Base-by-base conservation (phyloP, 2,888 invertebrate genomes). In the Drosophila quinaria region DNA sequence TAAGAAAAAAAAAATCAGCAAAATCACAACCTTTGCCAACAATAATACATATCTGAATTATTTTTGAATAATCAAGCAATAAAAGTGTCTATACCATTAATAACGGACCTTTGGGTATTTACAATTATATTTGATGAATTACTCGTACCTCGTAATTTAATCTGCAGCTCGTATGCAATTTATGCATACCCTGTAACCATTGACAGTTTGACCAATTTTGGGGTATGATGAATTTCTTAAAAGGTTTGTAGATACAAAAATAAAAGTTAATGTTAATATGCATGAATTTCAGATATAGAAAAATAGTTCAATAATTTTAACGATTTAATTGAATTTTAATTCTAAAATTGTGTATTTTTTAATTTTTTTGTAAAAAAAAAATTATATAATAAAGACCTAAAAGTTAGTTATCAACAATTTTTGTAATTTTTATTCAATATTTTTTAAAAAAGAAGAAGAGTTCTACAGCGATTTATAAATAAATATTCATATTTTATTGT, bases 101-200 rank as follows among this genome's bases (percentile, higher is more conserved):
- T 33, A 62, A 22, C 11, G 37, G 13, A 31, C 51, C 41, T 22
- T 33, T 39, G 39, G 39, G 19, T 22, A 54, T 3, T 50, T 64
- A 42, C 46, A 61, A 65, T 65, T 65, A 64, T 19, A 66, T 29
- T 54, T 54, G 58, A 67, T 74, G 70, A 70, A 61, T 76, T 66
- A 56, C 52, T 33, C 37, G 35, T 62, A 63, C 25, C 51, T 31
- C 41, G 49, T 29, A 46, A 55, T 51, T 42, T 50, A 44, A 50
- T 70, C 46, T 37, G 9, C 71, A 72, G 25, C 22, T 33, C 17
- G 52, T 19, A 33, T 25, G 46, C 33, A 39, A 33, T 52, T 50
- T 51, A 4, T 42, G 42, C n/a, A 31, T 54, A 55, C 55, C 33
- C 55, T 44, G 44, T 55, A 55, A 55, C n/a, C 31, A 44, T 42